Percentiles rank a stretch among this genome's conserved stretches.
These are phyloP conservation scores for Dissostichus mawsoni DNA, from an alignment of 2,113 vertebrate genomes.

Conservation along the genomic window DNA sequence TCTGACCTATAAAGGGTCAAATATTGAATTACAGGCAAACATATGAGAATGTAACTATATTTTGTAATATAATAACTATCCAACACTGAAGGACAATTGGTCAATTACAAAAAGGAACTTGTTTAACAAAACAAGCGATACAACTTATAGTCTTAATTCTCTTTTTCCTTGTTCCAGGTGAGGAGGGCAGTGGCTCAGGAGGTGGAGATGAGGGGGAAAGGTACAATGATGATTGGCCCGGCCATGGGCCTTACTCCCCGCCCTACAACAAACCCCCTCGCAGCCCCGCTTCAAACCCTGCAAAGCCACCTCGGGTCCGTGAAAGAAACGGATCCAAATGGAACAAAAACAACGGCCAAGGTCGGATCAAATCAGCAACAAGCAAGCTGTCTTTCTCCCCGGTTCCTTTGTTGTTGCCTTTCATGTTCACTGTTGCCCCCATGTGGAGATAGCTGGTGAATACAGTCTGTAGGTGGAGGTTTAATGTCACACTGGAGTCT, in stretches of 20 bases:
- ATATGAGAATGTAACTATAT: no score
- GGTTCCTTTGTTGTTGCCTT: conserved; percentile 53
- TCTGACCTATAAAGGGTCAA: no score
- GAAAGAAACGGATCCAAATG: conserved; percentile 77
- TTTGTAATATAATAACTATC: no score
- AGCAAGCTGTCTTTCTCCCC: conserved; percentile 38
- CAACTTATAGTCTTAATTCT: neutral
- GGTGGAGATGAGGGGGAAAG: conserved; percentile 83
- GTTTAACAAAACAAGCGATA: neutral
- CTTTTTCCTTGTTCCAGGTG: conserved; percentile 74
- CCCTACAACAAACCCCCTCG: conserved; percentile 72
- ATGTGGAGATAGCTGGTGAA: conserved; percentile 80
- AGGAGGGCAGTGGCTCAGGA: conserved; percentile 88
- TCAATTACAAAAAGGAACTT: no score
- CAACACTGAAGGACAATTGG: no score
- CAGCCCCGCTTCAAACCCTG: conserved; percentile 61
- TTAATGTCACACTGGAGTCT: conserved; percentile 45
- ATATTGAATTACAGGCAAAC: no score
- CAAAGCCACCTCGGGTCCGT: conserved; percentile 76
- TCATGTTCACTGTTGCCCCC: conserved; percentile 55
- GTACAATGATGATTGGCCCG: conserved; percentile 88
- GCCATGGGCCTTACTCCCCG: conserved; percentile 75
- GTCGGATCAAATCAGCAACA: conserved; percentile 62
- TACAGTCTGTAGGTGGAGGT: conserved; percentile 37
- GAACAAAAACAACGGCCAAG: conserved; percentile 76